Base-by-base conservation (phyloP, 2,888 invertebrate genomes). In the Tipula lateralis region DNA sequence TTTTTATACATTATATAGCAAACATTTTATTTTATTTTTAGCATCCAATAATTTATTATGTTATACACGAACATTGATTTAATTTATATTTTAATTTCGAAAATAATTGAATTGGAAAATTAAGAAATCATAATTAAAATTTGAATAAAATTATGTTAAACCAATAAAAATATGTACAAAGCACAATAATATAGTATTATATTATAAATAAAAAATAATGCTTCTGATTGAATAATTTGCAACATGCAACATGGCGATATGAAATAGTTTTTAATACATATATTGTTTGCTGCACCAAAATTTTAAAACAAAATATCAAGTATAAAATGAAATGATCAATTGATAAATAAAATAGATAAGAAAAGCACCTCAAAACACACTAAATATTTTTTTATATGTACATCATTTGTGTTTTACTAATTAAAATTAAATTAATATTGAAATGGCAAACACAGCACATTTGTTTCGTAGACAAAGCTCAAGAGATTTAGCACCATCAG, bases 361-460 rank as follows among this genome's bases (percentile, higher is more conserved):
- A 24, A 66, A 66, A 66, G 24, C 66, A 66, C 66, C 66, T 66
- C 9, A 66, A 66, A 50, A 66, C 66, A 66, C 66, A 66, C 66
- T 66, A 24, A 66, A 66, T 66, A 66, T 66, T 66, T 66, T 66
- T 66, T 66, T 66, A 66, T 66, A 66, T 66, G 66, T 66, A 66
- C 66, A 19, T 66, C 66, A 66, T 1, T 66, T 66, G 66, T 24
- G 66, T 66, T 66, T 66, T 66, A 66, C 24, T 66, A 66, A 66
- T 66, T 66, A 66, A 9, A 66, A 66, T 66, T 66, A 66, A 66
- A 82, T 82, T 82, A 66, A 30, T 66, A 66, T 85, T 87, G 86
- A 85, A 50, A 96, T 97, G 97, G 96, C 97, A 88, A 97, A 97
- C 90, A 96, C 96, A 87, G 96, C 96, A 85, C 97, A 97, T 91